Evolutionary conservation across 2,888 invertebrate species (phyloP).

Genomic region (Trichopria drosophilae): DNA sequence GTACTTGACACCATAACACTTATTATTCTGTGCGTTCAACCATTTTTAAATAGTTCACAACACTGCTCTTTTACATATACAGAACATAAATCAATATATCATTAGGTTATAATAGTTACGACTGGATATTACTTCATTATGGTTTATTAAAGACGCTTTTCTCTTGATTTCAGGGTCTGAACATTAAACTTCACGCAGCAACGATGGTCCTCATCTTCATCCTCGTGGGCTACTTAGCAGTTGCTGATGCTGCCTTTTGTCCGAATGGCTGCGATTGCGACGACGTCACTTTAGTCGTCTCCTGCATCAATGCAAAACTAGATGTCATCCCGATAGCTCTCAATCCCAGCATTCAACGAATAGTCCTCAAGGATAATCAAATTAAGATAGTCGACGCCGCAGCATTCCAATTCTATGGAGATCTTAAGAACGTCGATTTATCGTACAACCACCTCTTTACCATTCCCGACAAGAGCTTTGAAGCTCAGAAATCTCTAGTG

Average conservation of each 20-base stretch:
- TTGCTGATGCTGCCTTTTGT: constrained; percentile 68
- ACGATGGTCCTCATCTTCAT: constrained; percentile 27
- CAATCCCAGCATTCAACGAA: constrained; percentile 85
- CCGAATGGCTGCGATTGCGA: constrained; percentile 87
- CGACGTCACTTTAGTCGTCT: constrained; percentile 84
- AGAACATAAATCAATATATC: too few species aligned
- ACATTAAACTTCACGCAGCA: too few species aligned
- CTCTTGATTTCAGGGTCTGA: too few species aligned
- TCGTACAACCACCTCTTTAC: constrained; percentile 83
- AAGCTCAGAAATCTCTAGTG: constrained; percentile 78
- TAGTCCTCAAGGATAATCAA: constrained; percentile 81
- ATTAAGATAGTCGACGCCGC: constrained; percentile 84
- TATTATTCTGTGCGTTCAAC: too few species aligned
- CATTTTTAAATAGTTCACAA: too few species aligned
- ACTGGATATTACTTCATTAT: too few species aligned
- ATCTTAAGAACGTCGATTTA: constrained; percentile 81
- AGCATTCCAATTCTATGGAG: constrained; percentile 85
- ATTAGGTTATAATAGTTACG: too few species aligned
- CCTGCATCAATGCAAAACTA: constrained; percentile 82
- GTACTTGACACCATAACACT: too few species aligned
- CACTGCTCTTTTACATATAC: too few species aligned
- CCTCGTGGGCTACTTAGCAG: constrained; percentile 32
- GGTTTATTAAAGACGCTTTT: too few species aligned
- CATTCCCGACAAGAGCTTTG: constrained; percentile 78
- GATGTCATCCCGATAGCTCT: constrained; percentile 89